Conservation (phyloP, 2,888 invertebrate genomes). For the Acronicta aceris region DNA sequence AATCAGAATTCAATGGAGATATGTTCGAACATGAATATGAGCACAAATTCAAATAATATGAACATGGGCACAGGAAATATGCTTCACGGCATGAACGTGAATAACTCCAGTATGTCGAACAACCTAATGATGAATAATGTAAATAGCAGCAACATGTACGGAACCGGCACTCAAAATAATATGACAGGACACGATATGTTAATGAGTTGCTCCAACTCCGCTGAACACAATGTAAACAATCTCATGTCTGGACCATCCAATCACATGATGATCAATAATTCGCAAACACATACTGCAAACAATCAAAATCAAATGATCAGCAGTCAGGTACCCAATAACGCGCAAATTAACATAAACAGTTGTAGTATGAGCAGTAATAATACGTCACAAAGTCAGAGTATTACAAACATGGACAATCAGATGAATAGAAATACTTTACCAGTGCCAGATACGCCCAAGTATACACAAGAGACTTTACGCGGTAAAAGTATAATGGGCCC, state of each 20-base stretch:
- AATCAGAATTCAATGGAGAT: slow-evolving; percentile 81
- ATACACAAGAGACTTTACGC: slow-evolving; percentile 77
- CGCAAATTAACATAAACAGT: slow-evolving; percentile 83
- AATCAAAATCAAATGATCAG: slow-evolving; percentile 78
- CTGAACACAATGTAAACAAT: slow-evolving; percentile 79
- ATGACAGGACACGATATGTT: slow-evolving; percentile 80
- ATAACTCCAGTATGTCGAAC: slow-evolving; percentile 76
- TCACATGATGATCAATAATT: slow-evolving; percentile 83
- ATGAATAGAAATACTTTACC: slow-evolving; percentile 75
- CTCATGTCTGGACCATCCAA: slow-evolving; percentile 75
- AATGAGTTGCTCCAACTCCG: slow-evolving; percentile 80
- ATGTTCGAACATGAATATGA: slow-evolving; percentile 78
- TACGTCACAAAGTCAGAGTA: slow-evolving; percentile 71
- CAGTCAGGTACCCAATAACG: slow-evolving; percentile 72
- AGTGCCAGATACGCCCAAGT: slow-evolving; percentile 79
- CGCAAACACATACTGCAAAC: slow-evolving; percentile 73
- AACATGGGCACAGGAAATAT: slow-evolving; percentile 78
- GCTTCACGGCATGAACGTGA: slow-evolving; percentile 80
- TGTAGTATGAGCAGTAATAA: slow-evolving; percentile 79
- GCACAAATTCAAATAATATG: slow-evolving; percentile 77
- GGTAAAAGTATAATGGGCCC: slow-evolving; percentile 84
- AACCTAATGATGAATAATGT: slow-evolving; percentile 82
- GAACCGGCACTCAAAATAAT: slow-evolving; percentile 72
- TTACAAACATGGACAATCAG: slow-evolving; percentile 77
- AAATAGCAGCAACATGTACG: slow-evolving; percentile 77